phyloP scores from a whole-genome alignment of 2,797 vertebrate genomes.

The Paratrypauchen microcephalus region DNA sequence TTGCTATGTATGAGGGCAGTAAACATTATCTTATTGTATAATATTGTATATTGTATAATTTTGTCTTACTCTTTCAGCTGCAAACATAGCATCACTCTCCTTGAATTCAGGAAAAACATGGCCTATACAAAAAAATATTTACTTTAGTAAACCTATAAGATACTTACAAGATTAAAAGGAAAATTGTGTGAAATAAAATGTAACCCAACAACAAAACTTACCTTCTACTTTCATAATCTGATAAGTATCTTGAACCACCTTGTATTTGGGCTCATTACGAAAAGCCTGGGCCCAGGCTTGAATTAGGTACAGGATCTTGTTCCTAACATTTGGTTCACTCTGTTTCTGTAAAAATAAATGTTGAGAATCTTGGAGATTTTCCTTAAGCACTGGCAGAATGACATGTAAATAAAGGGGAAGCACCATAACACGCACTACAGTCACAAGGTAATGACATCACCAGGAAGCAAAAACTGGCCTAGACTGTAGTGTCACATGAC shows the following conservation, averaged over 20 bases:
- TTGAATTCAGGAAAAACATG: slow-evolving; percentile 97
- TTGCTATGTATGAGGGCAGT: background rate
- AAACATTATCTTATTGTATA: background rate
- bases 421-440: slow-evolving; percentile 34
- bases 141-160: too few relatives aligned
- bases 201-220: slow-evolving; percentile 53
- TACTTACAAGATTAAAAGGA: too few relatives aligned
- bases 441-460: slow-evolving; percentile 69
- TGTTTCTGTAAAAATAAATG: slow-evolving; percentile 77
- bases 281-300: slow-evolving; percentile 98
- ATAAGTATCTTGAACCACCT: slow-evolving; percentile 98
- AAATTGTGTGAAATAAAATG: too few relatives aligned
- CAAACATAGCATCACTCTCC: slow-evolving; percentile 98
- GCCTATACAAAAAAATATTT: slow-evolving; percentile 69
- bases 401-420: slow-evolving; percentile 44
- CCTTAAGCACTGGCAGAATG: background rate
- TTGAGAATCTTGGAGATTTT: background rate
- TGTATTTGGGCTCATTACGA: slow-evolving; percentile 98
- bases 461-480: slow-evolving; percentile 66
- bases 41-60: too few relatives aligned
- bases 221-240: slow-evolving; percentile 99
- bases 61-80: slow-evolving; percentile 89
- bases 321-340: slow-evolving; percentile 92
- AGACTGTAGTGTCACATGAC: slow-evolving; percentile 48
- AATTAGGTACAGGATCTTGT: slow-evolving; percentile 95